These are phyloP conservation scores for Notospermus geniculatus DNA, from an alignment of 1,140 invertebrate genomes.

Conservation along the genomic window DNA sequence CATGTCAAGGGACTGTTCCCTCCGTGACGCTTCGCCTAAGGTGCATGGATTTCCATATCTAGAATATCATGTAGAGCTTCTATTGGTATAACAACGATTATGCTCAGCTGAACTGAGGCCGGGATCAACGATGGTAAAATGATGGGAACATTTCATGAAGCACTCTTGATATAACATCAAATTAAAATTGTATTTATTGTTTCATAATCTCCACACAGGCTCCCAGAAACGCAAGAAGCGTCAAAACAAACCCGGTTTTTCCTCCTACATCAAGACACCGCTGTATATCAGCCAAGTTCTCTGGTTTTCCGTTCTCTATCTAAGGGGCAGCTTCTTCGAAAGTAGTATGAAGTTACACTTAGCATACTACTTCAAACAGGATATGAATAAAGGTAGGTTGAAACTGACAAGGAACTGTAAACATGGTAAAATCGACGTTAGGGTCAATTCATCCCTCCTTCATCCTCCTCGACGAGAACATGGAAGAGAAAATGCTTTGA, in stretches of 20 bases:
- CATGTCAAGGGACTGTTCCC: no score
- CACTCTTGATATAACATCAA: no score
- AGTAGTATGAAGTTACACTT: neutral
- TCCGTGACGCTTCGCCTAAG: no score
- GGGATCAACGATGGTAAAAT: no score
- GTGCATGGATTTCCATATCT: no score
- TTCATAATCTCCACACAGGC: neutral
- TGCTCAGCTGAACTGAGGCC: no score
- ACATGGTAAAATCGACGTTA: neutral
- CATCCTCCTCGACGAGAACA: neutral
- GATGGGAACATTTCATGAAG: no score
- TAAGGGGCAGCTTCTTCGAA: neutral
- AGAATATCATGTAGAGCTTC: no score
- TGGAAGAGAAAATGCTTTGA: neutral
- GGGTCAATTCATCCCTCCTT: neutral
- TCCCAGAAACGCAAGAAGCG: conserved; percentile 6
- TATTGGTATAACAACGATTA: no score
- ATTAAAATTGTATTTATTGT: no score
- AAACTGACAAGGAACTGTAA: neutral
- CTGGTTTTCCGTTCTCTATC: conserved; percentile 2
- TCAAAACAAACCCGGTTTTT: neutral
- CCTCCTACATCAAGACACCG: neutral
- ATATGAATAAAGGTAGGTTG: neutral
- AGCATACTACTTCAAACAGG: neutral
- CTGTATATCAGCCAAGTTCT: neutral